phyloP scores from a whole-genome alignment of 2,888 invertebrate species.

The Pseudococcus jackbeardsleyi region DNA sequence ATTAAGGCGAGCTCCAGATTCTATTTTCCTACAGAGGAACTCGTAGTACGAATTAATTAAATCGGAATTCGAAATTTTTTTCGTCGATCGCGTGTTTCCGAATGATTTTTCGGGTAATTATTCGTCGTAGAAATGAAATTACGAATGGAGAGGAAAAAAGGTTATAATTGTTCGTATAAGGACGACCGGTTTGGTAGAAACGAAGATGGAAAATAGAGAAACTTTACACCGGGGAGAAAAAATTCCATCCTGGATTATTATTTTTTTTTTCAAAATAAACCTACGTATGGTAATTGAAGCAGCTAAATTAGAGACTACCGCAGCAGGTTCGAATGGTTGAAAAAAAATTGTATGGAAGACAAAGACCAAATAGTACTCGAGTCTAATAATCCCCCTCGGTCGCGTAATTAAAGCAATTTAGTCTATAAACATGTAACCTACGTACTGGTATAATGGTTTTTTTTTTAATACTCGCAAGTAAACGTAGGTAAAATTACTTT shows the following conservation, averaged over 20 bases:
- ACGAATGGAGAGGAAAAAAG: background rate
- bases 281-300: constrained; percentile 28
- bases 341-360: background rate
- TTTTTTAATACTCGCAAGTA: too few relatives aligned
- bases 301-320: constrained; percentile 39
- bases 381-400: background rate
- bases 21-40: background rate
- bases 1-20: background rate
- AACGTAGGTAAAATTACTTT: too few relatives aligned
- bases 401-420: constrained; percentile 29
- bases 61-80: constrained; percentile 21
- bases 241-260: constrained; percentile 42
- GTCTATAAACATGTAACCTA: background rate
- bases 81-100: constrained; percentile 41
- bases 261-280: background rate
- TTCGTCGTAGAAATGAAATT: constrained; percentile 2
- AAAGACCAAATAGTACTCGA: background rate
- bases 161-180: constrained; percentile 52
- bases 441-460: background rate
- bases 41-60: constrained; percentile 43
- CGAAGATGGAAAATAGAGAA: background rate
- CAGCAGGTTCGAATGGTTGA: background rate
- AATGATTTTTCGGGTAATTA: constrained; percentile 26
- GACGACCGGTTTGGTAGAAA: constrained; percentile 8
- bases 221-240: background rate